phyloP scores from a whole-genome alignment of 2,888 invertebrate genomes.

The Schizotus pectinicornis region DNA sequence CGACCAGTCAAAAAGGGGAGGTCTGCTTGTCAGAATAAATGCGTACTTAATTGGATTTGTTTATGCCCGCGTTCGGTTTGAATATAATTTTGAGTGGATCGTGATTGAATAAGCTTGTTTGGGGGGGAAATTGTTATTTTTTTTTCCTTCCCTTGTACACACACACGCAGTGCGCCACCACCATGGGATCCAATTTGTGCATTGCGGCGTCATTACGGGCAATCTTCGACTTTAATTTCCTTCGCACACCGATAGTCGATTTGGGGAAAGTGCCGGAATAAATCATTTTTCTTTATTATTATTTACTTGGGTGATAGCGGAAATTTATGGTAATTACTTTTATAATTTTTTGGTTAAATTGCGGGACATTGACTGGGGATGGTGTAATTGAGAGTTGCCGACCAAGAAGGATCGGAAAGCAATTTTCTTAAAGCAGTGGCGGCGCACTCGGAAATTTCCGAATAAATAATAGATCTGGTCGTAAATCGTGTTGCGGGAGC shows the following conservation, averaged over 20 bases:
- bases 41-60: conserved; percentile 58
- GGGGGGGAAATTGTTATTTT: conserved; percentile 52
- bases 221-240: conserved; percentile 21
- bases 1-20: conserved; percentile 52
- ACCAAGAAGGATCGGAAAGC: conserved; percentile 46
- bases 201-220: not conserved
- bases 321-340: conserved; percentile 26
- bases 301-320: conserved; percentile 12
- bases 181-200: conserved; percentile 9
- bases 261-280: conserved; percentile 8
- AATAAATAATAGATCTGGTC: not conserved
- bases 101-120: conserved; percentile 55
- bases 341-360: not conserved
- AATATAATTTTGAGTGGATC: conserved; percentile 55
- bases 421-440: conserved; percentile 42
- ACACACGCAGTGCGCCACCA: not conserved
- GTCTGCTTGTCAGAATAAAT: conserved; percentile 55
- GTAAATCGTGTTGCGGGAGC: conserved; percentile 30
- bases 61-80: conserved; percentile 54
- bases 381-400: conserved; percentile 22
- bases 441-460: conserved; percentile 11
- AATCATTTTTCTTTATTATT: conserved; percentile 16
- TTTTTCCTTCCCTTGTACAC: conserved; percentile 28
- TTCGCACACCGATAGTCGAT: conserved; percentile 1
- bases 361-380: too few relatives aligned